Evolutionary conservation across 2,888 invertebrate genomes (phyloP).

Genomic region (Acrobasis suavella): DNA sequence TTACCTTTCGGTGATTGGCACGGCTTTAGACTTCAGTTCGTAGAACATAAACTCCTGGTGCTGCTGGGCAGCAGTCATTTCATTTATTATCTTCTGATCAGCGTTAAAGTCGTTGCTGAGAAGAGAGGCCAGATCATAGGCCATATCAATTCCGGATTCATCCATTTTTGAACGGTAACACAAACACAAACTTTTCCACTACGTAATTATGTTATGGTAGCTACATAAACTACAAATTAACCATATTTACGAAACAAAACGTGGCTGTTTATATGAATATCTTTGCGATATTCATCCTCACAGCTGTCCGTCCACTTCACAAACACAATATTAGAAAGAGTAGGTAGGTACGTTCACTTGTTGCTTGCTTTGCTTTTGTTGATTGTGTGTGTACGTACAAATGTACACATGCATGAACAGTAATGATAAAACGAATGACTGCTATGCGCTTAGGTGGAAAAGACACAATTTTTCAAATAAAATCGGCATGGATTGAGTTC

Average conservation of each 20-base stretch:
- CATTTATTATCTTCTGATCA: slow-evolving; percentile 79
- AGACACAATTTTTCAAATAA: slow-evolving; percentile 22
- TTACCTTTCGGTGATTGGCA: slow-evolving; percentile 83
- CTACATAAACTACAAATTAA: slow-evolving; percentile 46
- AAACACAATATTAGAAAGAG: slow-evolving; percentile 12
- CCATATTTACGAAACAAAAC: slow-evolving; percentile 60
- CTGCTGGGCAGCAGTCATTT: slow-evolving; percentile 79
- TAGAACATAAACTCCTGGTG: slow-evolving; percentile 84
- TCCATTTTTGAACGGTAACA: slow-evolving; percentile 77
- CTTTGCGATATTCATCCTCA: slow-evolving; percentile 72
- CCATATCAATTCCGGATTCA: slow-evolving; percentile 86
- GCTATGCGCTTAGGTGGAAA: slow-evolving; percentile 47
- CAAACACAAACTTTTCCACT: slow-evolving; percentile 68
- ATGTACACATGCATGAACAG: slow-evolving; percentile 47
- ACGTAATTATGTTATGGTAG: slow-evolving; percentile 37
- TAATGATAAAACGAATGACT: slow-evolving; percentile 62
- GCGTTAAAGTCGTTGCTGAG: slow-evolving; percentile 79
- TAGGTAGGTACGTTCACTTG: slow-evolving; percentile 54
- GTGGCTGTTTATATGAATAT: slow-evolving; percentile 58
- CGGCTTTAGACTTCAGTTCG: slow-evolving; percentile 84
- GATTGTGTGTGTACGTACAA: slow-evolving; percentile 51
- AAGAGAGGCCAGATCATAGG: slow-evolving; percentile 83
- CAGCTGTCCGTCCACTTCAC: slow-evolving; percentile 61
- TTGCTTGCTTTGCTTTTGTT: slow-evolving; percentile 71
- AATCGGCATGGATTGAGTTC: background rate